Conservation (phyloP, 1,140 invertebrate species). For the Varroa destructor region DNA sequence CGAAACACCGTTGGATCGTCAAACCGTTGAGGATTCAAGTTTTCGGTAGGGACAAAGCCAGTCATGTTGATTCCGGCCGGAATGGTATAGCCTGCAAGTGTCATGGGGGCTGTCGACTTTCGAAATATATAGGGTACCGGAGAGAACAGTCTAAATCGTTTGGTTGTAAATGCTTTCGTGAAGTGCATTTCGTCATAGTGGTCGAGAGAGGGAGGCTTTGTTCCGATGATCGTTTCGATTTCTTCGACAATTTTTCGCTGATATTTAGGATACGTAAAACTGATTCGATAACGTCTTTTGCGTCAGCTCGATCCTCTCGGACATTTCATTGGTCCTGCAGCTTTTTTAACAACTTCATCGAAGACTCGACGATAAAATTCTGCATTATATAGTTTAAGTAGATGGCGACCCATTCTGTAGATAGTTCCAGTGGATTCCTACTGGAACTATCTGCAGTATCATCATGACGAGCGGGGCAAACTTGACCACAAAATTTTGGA, state of each 20-base stretch:
- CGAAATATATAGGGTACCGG: background rate
- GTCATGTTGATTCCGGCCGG: background rate
- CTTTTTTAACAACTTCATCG: background rate
- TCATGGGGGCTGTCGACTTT: background rate
- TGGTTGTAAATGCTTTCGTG: background rate
- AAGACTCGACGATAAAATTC: background rate
- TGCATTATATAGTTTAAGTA: background rate
- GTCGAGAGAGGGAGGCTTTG: background rate
- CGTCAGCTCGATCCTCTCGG: background rate
- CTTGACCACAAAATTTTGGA: background rate
- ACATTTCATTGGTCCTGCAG: background rate
- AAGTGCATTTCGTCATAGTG: background rate
- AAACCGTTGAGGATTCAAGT: background rate
- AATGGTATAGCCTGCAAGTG: background rate
- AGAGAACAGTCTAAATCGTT: background rate
- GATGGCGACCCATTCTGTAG: background rate
- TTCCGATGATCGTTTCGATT: background rate
- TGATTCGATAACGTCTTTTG: background rate
- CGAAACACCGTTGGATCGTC: background rate
- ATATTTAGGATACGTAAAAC: background rate
- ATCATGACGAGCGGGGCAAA: background rate
- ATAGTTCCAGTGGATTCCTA: background rate
- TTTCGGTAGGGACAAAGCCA: background rate
- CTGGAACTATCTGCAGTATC: background rate
- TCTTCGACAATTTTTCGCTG: background rate